These are phyloP conservation scores for Lophius americanus DNA, from an alignment of 2,797 vertebrate species.

Conservation along the genomic window DNA sequence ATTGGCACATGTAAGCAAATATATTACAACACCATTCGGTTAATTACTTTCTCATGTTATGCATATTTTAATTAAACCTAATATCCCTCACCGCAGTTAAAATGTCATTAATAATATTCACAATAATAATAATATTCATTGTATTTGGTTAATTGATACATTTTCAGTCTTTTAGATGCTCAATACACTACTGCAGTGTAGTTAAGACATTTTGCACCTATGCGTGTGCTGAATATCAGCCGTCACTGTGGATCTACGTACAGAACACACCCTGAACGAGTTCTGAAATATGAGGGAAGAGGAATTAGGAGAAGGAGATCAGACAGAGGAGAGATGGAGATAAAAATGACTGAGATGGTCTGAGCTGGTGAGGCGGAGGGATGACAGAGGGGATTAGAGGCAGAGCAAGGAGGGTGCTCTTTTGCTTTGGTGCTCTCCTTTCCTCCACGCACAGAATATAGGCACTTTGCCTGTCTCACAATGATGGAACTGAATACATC, in stretches of 20 bases:
- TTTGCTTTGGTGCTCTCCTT: constrained; percentile 23
- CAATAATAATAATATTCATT: neutral
- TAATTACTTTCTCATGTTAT: neutral
- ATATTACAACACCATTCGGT: constrained; percentile 3
- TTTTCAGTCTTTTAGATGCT: constrained; percentile 10
- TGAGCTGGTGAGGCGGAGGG: constrained; percentile 44
- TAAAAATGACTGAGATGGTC: constrained; percentile 63
- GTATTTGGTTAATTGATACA: neutral
- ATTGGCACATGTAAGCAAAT: constrained; percentile 9
- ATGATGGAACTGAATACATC: constrained; percentile 31
- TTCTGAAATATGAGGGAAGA: constrained; percentile 25
- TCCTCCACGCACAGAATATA: constrained; percentile 20
- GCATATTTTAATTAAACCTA: neutral
- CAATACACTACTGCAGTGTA: constrained; percentile 4
- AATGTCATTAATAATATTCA: neutral
- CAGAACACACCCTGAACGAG: constrained; percentile 29
- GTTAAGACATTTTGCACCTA: neutral
- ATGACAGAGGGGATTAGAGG: constrained; percentile 64
- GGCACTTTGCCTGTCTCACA: constrained; percentile 32
- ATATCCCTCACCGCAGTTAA: neutral
- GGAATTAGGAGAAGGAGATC: constrained; percentile 42
- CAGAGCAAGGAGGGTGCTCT: constrained; percentile 47
- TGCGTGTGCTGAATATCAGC: constrained; percentile 16
- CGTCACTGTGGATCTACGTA: constrained; percentile 19
- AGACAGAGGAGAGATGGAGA: constrained; percentile 55